These are phyloP conservation scores for Zaprionus davidi DNA, from an alignment of 1,140 invertebrate genomes.

Conservation along the genomic window DNA sequence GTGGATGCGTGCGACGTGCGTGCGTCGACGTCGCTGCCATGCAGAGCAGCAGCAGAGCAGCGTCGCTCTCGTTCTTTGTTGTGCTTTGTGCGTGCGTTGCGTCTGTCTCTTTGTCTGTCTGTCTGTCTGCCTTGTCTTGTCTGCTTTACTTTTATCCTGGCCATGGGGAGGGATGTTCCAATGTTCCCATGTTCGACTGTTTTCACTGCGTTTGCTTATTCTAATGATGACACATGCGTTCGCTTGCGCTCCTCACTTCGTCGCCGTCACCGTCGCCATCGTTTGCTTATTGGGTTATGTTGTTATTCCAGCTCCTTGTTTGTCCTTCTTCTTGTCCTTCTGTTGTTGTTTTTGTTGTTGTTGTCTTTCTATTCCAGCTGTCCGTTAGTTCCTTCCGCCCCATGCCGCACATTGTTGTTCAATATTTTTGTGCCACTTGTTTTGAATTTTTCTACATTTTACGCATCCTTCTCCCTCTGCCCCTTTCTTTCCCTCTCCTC, in stretches of 20 bases:
- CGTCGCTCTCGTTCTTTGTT: constrained; percentile 64
- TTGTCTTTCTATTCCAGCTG: constrained; percentile 14
- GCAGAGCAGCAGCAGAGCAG: too few relatives aligned
- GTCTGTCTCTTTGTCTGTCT: constrained; percentile 4
- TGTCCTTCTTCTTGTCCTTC: constrained; percentile 11
- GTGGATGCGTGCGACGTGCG: constrained; percentile 56
- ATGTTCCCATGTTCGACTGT: constrained; percentile 19
- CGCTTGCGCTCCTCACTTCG: constrained; percentile 5
- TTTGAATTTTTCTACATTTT: constrained; percentile 78
- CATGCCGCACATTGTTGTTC: constrained; percentile 65
- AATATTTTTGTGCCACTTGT: constrained; percentile 79
- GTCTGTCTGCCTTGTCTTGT: constrained; percentile 19
- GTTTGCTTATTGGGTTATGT: constrained; percentile 48
- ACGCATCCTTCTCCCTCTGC: constrained; percentile 33
- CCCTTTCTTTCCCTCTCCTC: background rate
- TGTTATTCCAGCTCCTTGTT: constrained; percentile 23
- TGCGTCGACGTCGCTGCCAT: constrained; percentile 53
- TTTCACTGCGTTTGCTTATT: constrained; percentile 60
- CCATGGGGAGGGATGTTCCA: constrained; percentile 43
- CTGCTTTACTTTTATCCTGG: constrained; percentile 52
- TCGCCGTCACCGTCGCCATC: background rate
- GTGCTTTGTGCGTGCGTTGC: constrained; percentile 69
- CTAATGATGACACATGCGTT: constrained; percentile 81
- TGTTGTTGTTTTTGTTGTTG: constrained; percentile 13
- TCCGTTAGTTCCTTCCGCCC: constrained; percentile 20